These are phyloP conservation scores for Etheostoma spectabile DNA, from an alignment of 2,113 vertebrate species.

Conservation along the genomic window DNA sequence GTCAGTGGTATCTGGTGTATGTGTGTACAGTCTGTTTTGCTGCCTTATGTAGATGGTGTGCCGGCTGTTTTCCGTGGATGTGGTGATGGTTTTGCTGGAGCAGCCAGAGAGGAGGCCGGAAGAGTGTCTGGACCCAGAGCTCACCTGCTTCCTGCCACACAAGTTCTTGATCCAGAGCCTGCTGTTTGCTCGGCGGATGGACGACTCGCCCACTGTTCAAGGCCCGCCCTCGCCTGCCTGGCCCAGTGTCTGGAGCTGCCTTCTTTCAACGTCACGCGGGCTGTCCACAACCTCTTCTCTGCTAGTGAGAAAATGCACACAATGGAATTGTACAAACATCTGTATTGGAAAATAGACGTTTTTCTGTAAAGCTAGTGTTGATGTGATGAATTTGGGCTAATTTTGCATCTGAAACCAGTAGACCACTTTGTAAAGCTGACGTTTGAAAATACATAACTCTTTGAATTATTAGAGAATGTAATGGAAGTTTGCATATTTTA, in stretches of 20 bases:
- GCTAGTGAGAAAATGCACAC: conserved; percentile 83
- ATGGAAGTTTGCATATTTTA: neutral
- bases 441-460: neutral
- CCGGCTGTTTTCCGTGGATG: no score
- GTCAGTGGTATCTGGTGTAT: no score
- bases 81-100: no score
- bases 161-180: conserved; percentile 91
- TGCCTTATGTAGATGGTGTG: no score
- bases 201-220: conserved; percentile 87
- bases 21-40: no score
- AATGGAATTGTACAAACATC: neutral
- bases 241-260: conserved; percentile 90
- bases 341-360: neutral
- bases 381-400: neutral
- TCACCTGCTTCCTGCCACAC: conserved; percentile 84
- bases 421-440: neutral
- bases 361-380: neutral
- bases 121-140: conserved; percentile 79
- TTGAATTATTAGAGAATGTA: neutral
- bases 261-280: conserved; percentile 69
- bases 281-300: conserved; percentile 85
- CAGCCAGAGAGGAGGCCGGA: no score
- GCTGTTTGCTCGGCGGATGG: conserved; percentile 88
- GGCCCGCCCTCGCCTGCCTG: conserved; percentile 89
- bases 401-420: neutral